Conservation (phyloP, 1,140 invertebrate species). For the Drosophila mayri region DNA sequence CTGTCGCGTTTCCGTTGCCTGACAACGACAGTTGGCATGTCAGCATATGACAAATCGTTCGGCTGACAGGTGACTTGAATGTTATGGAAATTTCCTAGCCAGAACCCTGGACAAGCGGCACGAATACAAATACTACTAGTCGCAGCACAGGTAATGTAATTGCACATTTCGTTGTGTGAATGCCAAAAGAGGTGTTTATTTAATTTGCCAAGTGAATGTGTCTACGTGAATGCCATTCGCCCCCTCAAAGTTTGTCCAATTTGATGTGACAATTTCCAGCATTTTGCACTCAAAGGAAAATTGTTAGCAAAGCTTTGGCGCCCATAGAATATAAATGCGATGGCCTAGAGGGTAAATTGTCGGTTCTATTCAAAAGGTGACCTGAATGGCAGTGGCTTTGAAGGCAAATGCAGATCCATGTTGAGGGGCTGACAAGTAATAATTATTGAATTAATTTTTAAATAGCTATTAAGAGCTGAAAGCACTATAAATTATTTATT, state of each 20-base stretch:
- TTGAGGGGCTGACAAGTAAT: not conserved
- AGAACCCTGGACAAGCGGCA: not conserved
- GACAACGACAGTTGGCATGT: slow-evolving; percentile 67
- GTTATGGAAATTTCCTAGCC: slow-evolving; percentile 64
- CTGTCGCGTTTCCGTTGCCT: slow-evolving; percentile 26
- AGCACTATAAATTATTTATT: too few species aligned
- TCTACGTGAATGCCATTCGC: slow-evolving; percentile 45
- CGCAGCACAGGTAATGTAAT: slow-evolving; percentile 63
- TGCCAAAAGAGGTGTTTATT: slow-evolving; percentile 78
- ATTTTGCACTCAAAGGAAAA: slow-evolving; percentile 53
- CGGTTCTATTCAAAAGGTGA: slow-evolving; percentile 21
- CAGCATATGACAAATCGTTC: slow-evolving; percentile 76
- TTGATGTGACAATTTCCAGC: slow-evolving; percentile 67
- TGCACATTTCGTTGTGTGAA: slow-evolving; percentile 73
- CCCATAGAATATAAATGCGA: slow-evolving; percentile 38
- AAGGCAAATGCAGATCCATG: not conserved
- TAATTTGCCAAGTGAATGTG: slow-evolving; percentile 67
- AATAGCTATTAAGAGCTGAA: not conserved
- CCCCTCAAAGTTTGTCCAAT: slow-evolving; percentile 53
- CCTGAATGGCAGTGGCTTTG: slow-evolving; percentile 14
- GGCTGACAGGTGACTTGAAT: slow-evolving; percentile 62
- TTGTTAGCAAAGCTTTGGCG: slow-evolving; percentile 25
- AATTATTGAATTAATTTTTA: not conserved
- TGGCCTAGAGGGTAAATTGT: slow-evolving; percentile 21
- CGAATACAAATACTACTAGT: slow-evolving; percentile 19